phyloP scores from a whole-genome alignment of 2,113 vertebrate genomes.

The Felis catus region DNA sequence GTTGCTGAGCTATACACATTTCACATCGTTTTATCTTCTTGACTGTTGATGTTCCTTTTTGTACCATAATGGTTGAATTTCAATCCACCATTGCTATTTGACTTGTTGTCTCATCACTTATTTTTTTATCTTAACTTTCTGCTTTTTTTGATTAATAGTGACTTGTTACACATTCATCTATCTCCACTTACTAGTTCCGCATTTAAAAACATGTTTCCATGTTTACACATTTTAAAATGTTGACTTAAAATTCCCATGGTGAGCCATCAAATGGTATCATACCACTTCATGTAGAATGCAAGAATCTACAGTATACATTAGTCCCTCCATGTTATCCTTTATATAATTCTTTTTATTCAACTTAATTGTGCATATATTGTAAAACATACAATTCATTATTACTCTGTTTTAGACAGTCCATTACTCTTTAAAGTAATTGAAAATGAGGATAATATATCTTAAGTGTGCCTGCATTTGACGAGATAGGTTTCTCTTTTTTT shows the following conservation, averaged over 20 bases:
- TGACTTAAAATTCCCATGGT: background rate
- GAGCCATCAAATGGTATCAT: background rate
- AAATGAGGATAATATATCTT: background rate
- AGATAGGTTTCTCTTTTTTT: background rate
- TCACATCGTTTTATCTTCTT: background rate
- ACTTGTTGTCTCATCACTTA: background rate
- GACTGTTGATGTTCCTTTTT: background rate
- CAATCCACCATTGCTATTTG: background rate
- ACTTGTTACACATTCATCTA: background rate
- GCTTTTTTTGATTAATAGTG: background rate
- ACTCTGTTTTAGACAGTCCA: background rate
- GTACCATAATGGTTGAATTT: background rate
- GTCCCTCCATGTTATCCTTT: background rate
- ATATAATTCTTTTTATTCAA: background rate
- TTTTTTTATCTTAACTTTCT: background rate
- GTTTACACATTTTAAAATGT: background rate
- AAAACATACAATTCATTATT: background rate
- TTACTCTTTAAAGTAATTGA: background rate
- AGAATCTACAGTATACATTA: background rate
- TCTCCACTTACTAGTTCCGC: background rate
- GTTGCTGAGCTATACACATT: background rate
- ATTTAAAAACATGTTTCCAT: background rate
- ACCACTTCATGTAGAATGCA: background rate
- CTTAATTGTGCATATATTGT: background rate
- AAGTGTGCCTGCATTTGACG: background rate